phyloP scores from a whole-genome alignment of 1,140 invertebrate species.

The Brachionus angularis region DNA sequence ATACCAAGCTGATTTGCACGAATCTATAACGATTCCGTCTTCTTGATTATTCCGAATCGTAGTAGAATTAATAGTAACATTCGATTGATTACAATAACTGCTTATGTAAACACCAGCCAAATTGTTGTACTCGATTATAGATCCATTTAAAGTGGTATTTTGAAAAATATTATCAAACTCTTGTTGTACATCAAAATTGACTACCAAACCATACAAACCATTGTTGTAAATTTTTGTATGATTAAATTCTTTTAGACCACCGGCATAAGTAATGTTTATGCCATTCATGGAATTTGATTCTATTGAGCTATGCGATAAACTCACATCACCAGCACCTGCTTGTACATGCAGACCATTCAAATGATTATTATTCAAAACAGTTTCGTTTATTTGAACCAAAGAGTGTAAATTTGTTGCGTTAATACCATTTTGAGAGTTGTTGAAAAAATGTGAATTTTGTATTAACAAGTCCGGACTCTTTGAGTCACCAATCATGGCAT shows the following conservation, averaged over 20 bases:
- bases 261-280: conserved; percentile 54
- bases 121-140: conserved; percentile 48
- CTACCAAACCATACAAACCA: conserved; percentile 16
- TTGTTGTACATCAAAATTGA: conserved; percentile 22
- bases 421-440: conserved; percentile 41
- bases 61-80: conserved; percentile 31
- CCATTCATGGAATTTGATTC: conserved; percentile 70
- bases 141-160: conserved; percentile 52
- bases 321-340: conserved; percentile 25
- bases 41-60: conserved; percentile 13
- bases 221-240: conserved; percentile 18
- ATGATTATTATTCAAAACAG: conserved; percentile 17
- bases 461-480: conserved; percentile 7
- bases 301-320: conserved; percentile 71
- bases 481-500: conserved; percentile 31
- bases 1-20: background rate
- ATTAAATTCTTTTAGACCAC: conserved; percentile 46
- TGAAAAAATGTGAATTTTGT: conserved; percentile 12
- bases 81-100: conserved; percentile 30
- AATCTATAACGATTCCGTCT: conserved; percentile 27
- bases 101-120: conserved; percentile 48
- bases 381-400: conserved; percentile 30
- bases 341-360: conserved; percentile 24
- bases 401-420: conserved; percentile 22
- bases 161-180: conserved; percentile 42